These are phyloP conservation scores for Ovis canadensis DNA, from an alignment of 2,113 vertebrate species.

Conservation along the genomic window DNA sequence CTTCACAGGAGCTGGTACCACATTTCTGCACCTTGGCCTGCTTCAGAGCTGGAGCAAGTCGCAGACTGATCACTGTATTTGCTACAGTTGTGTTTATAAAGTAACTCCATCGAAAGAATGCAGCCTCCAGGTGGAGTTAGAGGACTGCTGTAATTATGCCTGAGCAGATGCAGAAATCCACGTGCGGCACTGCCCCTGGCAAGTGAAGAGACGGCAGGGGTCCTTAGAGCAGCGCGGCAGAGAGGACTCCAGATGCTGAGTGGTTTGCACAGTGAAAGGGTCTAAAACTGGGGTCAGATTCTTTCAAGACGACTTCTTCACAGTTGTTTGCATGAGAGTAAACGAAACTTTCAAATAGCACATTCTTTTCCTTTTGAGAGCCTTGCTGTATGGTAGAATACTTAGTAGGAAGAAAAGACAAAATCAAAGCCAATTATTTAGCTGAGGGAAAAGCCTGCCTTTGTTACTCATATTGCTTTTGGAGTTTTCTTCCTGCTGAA, in stretches of 20 bases:
- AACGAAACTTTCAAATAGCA: neutral
- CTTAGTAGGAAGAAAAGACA: constrained; percentile 26
- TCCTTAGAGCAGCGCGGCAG: constrained; percentile 20
- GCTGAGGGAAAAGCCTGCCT: constrained; percentile 1
- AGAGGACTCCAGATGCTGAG: constrained; percentile 11
- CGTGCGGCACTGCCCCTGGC: constrained; percentile 36
- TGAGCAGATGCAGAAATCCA: constrained; percentile 57
- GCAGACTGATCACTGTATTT: constrained; percentile 64
- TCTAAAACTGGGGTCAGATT: constrained; percentile 53
- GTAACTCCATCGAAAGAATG: constrained; percentile 39
- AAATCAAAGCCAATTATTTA: constrained; percentile 36
- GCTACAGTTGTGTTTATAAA: constrained; percentile 68
- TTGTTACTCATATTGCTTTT: constrained; percentile 56
- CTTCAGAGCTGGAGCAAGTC: constrained; percentile 37
- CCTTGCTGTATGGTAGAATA: constrained; percentile 14
- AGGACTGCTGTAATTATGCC: constrained; percentile 66
- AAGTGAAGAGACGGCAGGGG: constrained; percentile 64
- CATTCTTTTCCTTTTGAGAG: constrained; percentile 6
- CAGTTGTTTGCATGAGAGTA: constrained; percentile 3
- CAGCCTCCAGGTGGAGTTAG: constrained; percentile 32
- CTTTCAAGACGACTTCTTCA: neutral
- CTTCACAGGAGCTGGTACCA: neutral
- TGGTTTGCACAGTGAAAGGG: neutral
- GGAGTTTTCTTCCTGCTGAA: constrained; percentile 52
- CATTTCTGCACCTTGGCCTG: constrained; percentile 18